phyloP scores from a whole-genome alignment of 2,888 invertebrate genomes.

The Germaria angustata region DNA sequence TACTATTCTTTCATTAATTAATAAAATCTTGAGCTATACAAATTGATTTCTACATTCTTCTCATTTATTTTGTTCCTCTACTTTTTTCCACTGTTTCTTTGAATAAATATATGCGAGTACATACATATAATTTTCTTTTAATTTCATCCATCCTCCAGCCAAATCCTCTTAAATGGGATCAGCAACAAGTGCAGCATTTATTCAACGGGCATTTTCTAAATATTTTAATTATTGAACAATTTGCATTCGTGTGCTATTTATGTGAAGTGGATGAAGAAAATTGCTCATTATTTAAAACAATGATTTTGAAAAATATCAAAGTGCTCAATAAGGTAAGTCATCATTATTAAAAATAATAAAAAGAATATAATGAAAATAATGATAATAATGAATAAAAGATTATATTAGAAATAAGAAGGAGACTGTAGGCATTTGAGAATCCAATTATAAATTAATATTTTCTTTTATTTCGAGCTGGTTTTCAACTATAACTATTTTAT shows the following conservation, averaged over 20 bases:
- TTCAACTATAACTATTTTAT: conserved; percentile 31
- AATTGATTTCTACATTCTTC: conserved; percentile 57
- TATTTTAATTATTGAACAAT: conserved; percentile 78
- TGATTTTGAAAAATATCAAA: conserved; percentile 74
- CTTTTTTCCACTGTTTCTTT: conserved; percentile 4
- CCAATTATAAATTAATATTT: conserved; percentile 43
- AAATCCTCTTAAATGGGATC: conserved; percentile 73
- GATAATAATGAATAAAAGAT: neutral
- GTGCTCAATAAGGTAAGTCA: conserved; percentile 75
- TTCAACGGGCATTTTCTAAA: conserved; percentile 74
- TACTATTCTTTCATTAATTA: conserved; percentile 56
- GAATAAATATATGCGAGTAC: neutral
- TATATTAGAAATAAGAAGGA: neutral
- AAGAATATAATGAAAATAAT: neutral
- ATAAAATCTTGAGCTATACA: conserved; percentile 33
- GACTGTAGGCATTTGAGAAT: conserved; percentile 36
- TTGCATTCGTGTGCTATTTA: conserved; percentile 76
- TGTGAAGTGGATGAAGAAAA: conserved; percentile 76
- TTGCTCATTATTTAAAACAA: conserved; percentile 76
- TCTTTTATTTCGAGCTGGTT: conserved; percentile 2
- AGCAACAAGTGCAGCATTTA: conserved; percentile 77
- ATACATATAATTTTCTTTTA: neutral
- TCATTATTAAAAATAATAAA: neutral
- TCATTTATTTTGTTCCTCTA: conserved; percentile 10
- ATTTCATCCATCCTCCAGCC: conserved; percentile 67